Base-by-base conservation (phyloP, 2,888 invertebrate species). In the Smittia aterrima region DNA sequence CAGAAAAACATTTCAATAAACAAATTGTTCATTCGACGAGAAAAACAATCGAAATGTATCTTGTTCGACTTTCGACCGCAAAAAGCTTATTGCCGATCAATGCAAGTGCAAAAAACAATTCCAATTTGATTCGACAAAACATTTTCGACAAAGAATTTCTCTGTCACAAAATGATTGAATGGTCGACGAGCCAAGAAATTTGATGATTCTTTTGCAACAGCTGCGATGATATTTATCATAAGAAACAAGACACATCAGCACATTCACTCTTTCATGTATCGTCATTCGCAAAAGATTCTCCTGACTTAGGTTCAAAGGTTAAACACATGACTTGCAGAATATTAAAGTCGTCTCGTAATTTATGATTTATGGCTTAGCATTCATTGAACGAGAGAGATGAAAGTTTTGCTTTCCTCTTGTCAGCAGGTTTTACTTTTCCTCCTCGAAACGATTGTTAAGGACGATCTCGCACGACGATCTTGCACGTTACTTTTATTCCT, bases 301-400 rank as follows among this genome's bases (percentile, higher is more conserved):
- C n/a, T 47, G 11, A 2, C 47, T 6, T 47, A 2, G 47, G 47
- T 11, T 2, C 16, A 47, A 47, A 47, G 47, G 47, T 47, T 47
- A 47, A 47, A 47, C 47, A 47, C 47, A 47, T 47, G 47, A 47
- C 47, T 47, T 47, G 47, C 47, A 47, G 11, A 47, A 47, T 47
- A 47, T 47, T 47, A 47, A 47, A 47, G 47, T 16, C 47, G 47
- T 47, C 47, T 47, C 47, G n/a, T 47, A 47, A 47, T 47, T 47
- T 47, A 47, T 47, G 47, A 47, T 47, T 47, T 47, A 47, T 47
- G 47, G 47, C 11, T 11, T 47, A n/a, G 47, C 47, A 11, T 47
- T 32, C 32, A 32, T 47, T 47, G n/a, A 47, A 16, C 47, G 47
- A 47, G 11, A 38, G 38, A 47, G 16, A 32, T 9, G 32, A 32